phyloP scores from a whole-genome alignment of 2,888 invertebrate genomes.

The Drosophila fungiperda region DNA sequence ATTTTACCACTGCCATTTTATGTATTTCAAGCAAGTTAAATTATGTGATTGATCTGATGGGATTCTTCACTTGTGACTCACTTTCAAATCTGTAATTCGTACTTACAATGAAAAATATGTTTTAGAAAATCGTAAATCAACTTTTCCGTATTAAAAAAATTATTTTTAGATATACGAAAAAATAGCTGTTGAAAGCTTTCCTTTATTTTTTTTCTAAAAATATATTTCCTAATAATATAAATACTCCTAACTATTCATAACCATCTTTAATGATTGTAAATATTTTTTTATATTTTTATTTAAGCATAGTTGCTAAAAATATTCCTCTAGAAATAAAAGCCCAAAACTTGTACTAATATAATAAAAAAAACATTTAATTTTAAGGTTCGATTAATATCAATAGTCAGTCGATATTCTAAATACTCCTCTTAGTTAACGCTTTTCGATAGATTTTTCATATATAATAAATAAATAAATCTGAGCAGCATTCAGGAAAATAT shows the following conservation, averaged over 20 bases:
- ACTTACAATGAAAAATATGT: neutral
- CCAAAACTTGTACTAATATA: neutral
- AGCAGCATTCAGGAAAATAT: neutral
- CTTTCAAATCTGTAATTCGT: neutral
- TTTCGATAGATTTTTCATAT: neutral
- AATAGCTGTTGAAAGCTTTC: neutral
- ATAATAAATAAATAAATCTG: neutral
- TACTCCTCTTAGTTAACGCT: neutral
- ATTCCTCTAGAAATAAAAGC: neutral
- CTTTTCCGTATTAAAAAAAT: neutral
- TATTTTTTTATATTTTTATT: neutral
- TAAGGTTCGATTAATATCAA: neutral
- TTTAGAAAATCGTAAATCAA: neutral
- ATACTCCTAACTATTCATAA: neutral
- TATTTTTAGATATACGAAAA: neutral
- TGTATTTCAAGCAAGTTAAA: neutral
- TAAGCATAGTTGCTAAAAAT: neutral
- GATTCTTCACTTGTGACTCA: neutral
- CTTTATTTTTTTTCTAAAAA: neutral
- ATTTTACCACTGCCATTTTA: neutral
- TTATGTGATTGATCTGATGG: neutral
- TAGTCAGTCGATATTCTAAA: neutral
- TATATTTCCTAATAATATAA: neutral
- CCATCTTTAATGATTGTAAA: neutral
- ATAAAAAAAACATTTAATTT: neutral